Conservation (phyloP, 2,888 invertebrate genomes). For the Erebia epiphron region DNA sequence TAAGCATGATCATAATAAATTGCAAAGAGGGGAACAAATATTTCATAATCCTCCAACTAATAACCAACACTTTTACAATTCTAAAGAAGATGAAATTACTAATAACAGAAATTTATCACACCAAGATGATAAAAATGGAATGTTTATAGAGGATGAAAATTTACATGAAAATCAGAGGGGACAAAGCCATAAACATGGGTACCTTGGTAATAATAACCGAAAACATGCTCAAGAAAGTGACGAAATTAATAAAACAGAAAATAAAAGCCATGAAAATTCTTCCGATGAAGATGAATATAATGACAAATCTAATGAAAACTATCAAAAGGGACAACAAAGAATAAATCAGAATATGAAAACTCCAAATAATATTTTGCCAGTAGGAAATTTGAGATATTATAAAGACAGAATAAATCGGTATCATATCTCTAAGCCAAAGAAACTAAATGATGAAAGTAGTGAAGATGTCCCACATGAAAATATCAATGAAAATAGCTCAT, state of each 20-base stretch:
- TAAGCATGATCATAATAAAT: constrained; percentile 32
- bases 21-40: constrained; percentile 33
- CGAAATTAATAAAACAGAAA: constrained; percentile 34
- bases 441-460: neutral
- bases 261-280: neutral
- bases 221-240: constrained; percentile 42
- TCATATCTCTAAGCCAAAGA: constrained; percentile 14
- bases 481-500: constrained; percentile 1
- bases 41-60: constrained; percentile 34
- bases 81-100: constrained; percentile 12
- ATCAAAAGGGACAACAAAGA: constrained; percentile 13
- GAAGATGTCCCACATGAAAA: constrained; percentile 6
- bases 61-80: constrained; percentile 37
- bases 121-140: constrained; percentile 9
- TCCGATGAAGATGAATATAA: constrained; percentile 11
- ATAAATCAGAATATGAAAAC: neutral
- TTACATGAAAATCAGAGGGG: neutral
- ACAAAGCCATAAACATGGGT: neutral
- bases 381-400: constrained; percentile 19
- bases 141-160: neutral
- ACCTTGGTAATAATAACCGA: constrained; percentile 35
- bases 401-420: constrained; percentile 9
- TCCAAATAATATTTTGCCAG: neutral
- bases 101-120: constrained; percentile 10
- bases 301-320: constrained; percentile 4